Percentiles rank a stretch among this genome's conserved stretches.
phyloP scores from a whole-genome alignment of 2,113 vertebrate species.

The Cyanoderma ruficeps region DNA sequence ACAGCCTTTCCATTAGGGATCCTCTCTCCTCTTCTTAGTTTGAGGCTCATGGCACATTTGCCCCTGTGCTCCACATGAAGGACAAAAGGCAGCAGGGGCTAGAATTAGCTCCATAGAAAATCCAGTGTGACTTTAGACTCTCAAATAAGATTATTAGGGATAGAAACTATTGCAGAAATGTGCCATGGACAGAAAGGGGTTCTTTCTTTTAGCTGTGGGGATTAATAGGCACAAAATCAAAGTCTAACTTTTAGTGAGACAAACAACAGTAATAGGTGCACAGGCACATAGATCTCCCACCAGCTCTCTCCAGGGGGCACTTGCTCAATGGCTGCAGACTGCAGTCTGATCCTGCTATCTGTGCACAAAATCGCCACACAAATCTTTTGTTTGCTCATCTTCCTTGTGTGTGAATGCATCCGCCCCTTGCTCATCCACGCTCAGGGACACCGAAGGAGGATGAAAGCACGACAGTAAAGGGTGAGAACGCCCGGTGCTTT shows the following conservation, averaged over 20 bases:
- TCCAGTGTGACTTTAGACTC: neutral
- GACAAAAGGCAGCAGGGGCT: neutral
- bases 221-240: neutral
- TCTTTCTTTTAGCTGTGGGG: neutral
- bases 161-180: neutral
- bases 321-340: neutral
- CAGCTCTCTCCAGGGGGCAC: neutral
- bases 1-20: neutral
- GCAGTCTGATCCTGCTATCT: neutral
- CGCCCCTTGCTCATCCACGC: neutral
- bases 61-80: neutral
- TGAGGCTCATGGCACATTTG: neutral
- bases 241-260: neutral
- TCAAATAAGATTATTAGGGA: neutral
- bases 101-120: neutral
- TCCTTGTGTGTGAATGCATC: neutral
- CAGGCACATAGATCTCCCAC: fast-evolving
- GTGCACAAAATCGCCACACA: neutral
- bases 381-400: neutral
- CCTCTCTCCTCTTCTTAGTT: neutral
- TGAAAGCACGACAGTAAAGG: neutral
- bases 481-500: neutral
- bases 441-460: neutral
- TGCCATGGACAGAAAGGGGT: neutral
- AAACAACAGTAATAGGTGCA: neutral